Evolutionary conservation across 2,797 vertebrate species (phyloP).

Genomic region (Carapus acus): DNA sequence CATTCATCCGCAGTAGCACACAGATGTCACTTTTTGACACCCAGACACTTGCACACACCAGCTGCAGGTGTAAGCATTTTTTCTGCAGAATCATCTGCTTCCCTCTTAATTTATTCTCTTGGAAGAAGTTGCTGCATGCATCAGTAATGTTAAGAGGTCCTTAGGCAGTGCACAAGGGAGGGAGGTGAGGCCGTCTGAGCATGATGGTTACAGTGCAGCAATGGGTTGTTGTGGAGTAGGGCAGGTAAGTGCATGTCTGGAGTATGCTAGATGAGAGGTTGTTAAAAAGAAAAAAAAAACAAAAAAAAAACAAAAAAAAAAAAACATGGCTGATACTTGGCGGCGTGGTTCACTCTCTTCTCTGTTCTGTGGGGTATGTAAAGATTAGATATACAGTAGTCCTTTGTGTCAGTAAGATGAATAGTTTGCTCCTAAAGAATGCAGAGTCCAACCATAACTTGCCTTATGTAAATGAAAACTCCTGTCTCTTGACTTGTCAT

Average conservation of each 20-base stretch:
- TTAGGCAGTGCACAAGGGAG: conserved; percentile 29
- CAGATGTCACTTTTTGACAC: too few species aligned
- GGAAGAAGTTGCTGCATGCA: conserved; percentile 46
- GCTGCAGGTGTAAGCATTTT: conserved; percentile 3
- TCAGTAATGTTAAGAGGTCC: conserved; percentile 43
- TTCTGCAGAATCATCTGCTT: conserved; percentile 15
- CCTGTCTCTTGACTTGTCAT: too few species aligned
- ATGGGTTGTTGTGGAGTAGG: conserved; percentile 59
- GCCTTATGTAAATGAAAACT: too few species aligned
- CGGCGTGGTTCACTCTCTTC: conserved; percentile 17
- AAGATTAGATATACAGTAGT: conserved; percentile 21
- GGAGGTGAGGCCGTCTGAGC: conserved; percentile 19
- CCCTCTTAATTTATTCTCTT: conserved; percentile 42
- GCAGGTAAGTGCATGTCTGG: conserved; percentile 77
- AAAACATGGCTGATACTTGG: conserved; percentile 56
- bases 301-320: conserved; percentile 61
- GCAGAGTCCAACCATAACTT: too few species aligned
- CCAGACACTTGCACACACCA: not conserved
- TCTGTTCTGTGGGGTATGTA: conserved; percentile 17
- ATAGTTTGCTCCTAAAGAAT: too few species aligned
- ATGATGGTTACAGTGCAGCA: conserved; percentile 61
- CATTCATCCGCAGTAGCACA: not conserved
- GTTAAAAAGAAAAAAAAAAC: too few species aligned
- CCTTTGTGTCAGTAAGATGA: too few species aligned
- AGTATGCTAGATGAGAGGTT: conserved; percentile 64